Base-by-base conservation (phyloP, 2,888 invertebrate species). In the Mactromeris polynyma region DNA sequence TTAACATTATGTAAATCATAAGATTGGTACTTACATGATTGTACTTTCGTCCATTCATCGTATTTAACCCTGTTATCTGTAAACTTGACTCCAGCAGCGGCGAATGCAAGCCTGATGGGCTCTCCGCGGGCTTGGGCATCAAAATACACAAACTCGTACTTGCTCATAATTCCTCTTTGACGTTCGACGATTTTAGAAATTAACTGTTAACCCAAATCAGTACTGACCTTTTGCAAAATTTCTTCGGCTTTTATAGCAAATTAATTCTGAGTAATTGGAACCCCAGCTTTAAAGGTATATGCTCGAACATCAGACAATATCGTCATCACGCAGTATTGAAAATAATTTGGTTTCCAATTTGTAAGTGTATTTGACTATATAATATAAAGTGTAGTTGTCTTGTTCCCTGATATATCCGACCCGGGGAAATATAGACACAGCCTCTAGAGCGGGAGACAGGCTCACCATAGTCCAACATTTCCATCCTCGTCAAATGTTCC, bases 111-210 rank as follows among this genome's bases (percentile, higher is more conserved):
- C n/a, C 81, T 33, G 36, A 81, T 81, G 26, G 58, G 21, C 58
- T 81, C 81, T 21, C 51, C 81, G 7, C 81, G 46, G 2, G 19
- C 81, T n/a, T 36, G 54, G 7, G 36, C 58, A 38, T 81, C 58
- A 38, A 81, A 81, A 58, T 81, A 81, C 0, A 58, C 58, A 0
- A 81, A 54, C 38, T 81, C 26, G 42, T 79, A 79, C 42, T 40
- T n/a, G 21, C n/a, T n/a, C 26, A 42, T 26, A 11, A 42, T 79
- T 79, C 11, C 38, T n/a, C 11, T 0, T 40, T n/a, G 26, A 26
- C 58, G 58, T n/a, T 64, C 26, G 26, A n/a, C 4, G 1, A 64
- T n/a, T 26, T 26, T 26, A n/a, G 26, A n/a, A 64, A 2, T 64
- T 26, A 64, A 21, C 9, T 64, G 58, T 7, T 0, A 26, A 26